These are phyloP conservation scores for Macaca mulatta DNA, from an alignment of 2,113 vertebrate genomes.

Conservation along the genomic window DNA sequence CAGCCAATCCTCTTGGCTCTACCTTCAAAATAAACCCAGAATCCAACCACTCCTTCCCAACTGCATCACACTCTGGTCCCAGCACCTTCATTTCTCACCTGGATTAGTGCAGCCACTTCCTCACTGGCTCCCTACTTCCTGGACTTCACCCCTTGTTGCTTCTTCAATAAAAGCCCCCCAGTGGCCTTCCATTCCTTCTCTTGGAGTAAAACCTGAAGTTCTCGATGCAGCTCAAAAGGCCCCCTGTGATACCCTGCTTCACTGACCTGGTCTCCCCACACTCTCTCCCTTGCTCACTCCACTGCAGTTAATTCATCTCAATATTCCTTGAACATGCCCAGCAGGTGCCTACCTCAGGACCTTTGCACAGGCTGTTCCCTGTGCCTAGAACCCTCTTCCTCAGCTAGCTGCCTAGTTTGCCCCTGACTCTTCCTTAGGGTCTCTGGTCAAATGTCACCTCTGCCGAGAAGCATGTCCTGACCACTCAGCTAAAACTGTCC, in stretches of 20 bases:
- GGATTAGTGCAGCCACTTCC: neutral
- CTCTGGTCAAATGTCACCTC: neutral
- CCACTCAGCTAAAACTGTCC: neutral
- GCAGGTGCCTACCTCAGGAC: neutral
- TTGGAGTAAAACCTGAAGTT: neutral
- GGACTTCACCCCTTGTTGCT: neutral
- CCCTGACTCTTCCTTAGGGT: neutral
- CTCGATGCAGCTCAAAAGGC: neutral
- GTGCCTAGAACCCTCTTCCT: neutral
- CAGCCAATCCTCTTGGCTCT: neutral
- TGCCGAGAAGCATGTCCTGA: neutral
- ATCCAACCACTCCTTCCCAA: neutral
- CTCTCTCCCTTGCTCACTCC: neutral
- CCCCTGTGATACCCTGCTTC: neutral
- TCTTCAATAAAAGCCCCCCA: neutral
- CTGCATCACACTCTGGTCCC: neutral
- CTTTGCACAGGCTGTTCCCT: constrained; percentile 13
- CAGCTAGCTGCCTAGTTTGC: neutral
- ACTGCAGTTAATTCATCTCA: neutral
- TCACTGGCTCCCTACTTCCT: neutral
- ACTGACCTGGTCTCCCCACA: neutral
- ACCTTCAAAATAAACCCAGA: neutral
- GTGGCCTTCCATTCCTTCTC: neutral
- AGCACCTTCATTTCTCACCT: neutral
- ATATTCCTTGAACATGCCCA: neutral